Evolutionary conservation across 2,113 vertebrate genomes (phyloP), one percentile per base, ranked within the genome.

Genomic region (Rhombomys opimus): DNA sequence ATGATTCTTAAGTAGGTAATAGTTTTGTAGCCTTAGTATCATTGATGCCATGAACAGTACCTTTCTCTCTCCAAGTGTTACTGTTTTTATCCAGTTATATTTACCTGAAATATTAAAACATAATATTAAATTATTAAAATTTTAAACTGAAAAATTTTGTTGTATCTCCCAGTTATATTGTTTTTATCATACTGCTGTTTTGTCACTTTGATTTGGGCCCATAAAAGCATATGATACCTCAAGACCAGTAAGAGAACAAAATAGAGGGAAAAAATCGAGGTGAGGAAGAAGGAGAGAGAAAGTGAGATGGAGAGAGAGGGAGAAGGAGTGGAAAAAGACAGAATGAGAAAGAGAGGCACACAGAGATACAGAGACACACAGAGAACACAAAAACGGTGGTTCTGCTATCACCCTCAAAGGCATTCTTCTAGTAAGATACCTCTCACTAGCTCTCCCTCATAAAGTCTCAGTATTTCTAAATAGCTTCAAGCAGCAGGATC

Each of bases 181-280:
- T 3, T 82, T 82, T 59, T 20, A 61, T 22, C 20, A 82, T 14
- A 61, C 57, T 82, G 20, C 35, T 61, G 35, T 38, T 50, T 46
- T 3, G 15, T 5, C 20, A 54, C 13, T 30, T 73, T 78, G 52
- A 1, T 54, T 57, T 90, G 68, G 52, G n/a, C 20, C 35, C 5
- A 6, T 67, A 23, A 22, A 35, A 73, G 22, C 7, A 7, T 14
- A 52, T 18, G 23, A 23, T 25, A 57, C 2, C 68, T 54, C 52
- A 38, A n/a, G n/a, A 20, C 7, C 12, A 73, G 2, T 88, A 5
- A 46, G 38, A 9, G 4, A 41, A 9, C 7, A 4, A 41, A 10
- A n/a, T 1, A 23, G 18, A 22, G 2, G 12, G 9, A n/a, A 7
- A 41, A 4, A 20, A 14, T 1, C 23, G 9, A 25, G 2, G 35